Evolutionary conservation across 2,888 invertebrate species (phyloP), one percentile per base, ranked within the genome.

Genomic region (Platycnemis pennipes): DNA sequence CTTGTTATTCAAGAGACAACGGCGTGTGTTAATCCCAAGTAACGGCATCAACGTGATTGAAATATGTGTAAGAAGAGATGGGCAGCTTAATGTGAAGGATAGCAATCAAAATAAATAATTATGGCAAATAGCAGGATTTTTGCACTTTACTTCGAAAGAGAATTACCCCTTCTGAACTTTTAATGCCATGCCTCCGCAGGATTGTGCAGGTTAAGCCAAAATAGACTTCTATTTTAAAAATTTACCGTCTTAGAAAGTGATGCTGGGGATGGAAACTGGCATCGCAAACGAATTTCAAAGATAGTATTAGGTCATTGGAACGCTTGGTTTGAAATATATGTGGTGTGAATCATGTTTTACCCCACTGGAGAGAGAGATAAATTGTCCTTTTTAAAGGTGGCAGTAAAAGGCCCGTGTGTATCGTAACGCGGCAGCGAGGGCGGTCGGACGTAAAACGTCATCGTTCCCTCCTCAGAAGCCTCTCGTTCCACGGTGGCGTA

Each of bases 391-490:
- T 77, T 13, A 63, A 77, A 37, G 77, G 11, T 22, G 45, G 45
- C 44, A 87, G 87, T 87, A 87, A 87, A 87, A 45, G 45, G n/a
- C 0, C 45, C 2, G 26, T 13, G 26, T 11, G 37, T 37, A 77
- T 13, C 77, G 77, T 77, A 77, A 77, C 13, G 87, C 45, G 87
- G 46, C 42, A 44, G 26, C 22, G 7, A 45, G 45, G 46, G 42
- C 22, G 87, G 46, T 46, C 87, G 87, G 46, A 37, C 87, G 45
- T 87, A 87, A 87, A 87, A 87, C 77, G 77, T 37, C 77, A 77
- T 77, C 77, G 13, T 77, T 37, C 11, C 37, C 63, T 63, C 63
- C 63, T 26, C n/a, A 22, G 37, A 77, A 77, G 26, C 37, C 37
- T 77, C 77, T 0, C 77, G 63, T 44, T 86, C 86, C 42, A 16